Percentiles rank a stretch among this genome's conserved stretches.
These are phyloP conservation scores for Triops longicaudatus DNA, from an alignment of 1,140 invertebrate species.

Conservation along the genomic window DNA sequence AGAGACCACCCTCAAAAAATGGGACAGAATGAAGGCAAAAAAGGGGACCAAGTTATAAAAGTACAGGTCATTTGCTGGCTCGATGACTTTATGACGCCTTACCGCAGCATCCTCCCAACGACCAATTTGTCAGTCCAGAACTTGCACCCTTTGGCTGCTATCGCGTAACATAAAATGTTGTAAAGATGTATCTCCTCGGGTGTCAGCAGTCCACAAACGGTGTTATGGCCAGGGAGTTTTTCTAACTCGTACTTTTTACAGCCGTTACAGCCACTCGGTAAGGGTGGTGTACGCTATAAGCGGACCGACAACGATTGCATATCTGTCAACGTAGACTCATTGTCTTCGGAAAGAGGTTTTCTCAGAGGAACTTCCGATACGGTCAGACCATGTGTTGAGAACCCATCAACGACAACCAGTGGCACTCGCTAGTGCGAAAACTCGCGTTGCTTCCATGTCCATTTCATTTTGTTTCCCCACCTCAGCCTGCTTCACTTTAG, in stretches of 20 bases:
- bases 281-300: neutral
- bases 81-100: neutral
- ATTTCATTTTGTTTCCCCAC: neutral
- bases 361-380: neutral
- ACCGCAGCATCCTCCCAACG: slow-evolving; percentile 11
- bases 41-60: neutral
- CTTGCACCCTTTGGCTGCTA: slow-evolving; percentile 9
- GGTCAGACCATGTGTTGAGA: slow-evolving; percentile 1
- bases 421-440: slow-evolving; percentile 6
- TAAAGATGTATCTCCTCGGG: slow-evolving; percentile 9
- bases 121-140: slow-evolving; percentile 7
- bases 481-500: neutral
- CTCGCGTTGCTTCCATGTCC: neutral
- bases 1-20: neutral
- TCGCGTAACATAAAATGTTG: slow-evolving; percentile 12
- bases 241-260: neutral
- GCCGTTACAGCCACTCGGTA: neutral
- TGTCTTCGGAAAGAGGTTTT: neutral
- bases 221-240: neutral
- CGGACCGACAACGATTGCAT: neutral
- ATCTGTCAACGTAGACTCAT: slow-evolving; percentile 5
- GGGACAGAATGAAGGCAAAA: neutral
- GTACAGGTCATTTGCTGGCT: neutral
- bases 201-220: neutral
- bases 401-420: slow-evolving; percentile 7